Base-by-base conservation (phyloP, 1,140 invertebrate genomes). In the Heliconius congener region DNA sequence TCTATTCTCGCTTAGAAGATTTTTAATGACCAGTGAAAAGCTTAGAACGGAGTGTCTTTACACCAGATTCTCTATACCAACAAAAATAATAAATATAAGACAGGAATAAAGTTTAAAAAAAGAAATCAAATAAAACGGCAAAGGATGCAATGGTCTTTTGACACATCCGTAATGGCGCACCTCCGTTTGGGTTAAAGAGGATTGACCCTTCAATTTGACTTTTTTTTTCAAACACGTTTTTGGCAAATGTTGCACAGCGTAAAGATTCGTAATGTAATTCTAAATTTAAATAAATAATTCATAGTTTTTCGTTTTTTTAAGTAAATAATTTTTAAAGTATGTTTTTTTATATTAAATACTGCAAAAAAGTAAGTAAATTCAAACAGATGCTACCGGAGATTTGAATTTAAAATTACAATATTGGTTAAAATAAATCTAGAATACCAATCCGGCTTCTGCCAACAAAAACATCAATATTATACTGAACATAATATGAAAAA, bases 121-220 rank as follows among this genome's bases (percentile, higher is more conserved):
- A 46, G 42, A 46, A 46, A 46, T 46, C 42, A 57, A 66, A 66
- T 27, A 13, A 66, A 66, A 27, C n/a, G 34, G 73, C 37, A 72
- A 78, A 80, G 46, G 72, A 82, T 79, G 75, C 75, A 79, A 30
- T 57, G 60, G 74, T 75, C 81, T 77, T 79, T 79, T 78, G 78
- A 76, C 74, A 74, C 75, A 70, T 80, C 74, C 37, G 52, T 82
- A 76, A 76, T 75, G 34, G 81, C 70, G 78, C 66, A 76, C 77
- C 78, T 75, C 74, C 76, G 74, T 82, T 72, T 74, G 78, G 79
- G 79, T 81, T 77, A 80, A 77, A 74, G 81, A 77, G 81, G 81
- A 82, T 74, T 82, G 81, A 82, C 77, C 81, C 79, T 80, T 80
- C 71, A 74, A 77, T 79, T 74, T 50, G 71, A 71, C 71, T 82